phyloP scores from a whole-genome alignment of 2,113 vertebrate species.

The Scortum barcoo region DNA sequence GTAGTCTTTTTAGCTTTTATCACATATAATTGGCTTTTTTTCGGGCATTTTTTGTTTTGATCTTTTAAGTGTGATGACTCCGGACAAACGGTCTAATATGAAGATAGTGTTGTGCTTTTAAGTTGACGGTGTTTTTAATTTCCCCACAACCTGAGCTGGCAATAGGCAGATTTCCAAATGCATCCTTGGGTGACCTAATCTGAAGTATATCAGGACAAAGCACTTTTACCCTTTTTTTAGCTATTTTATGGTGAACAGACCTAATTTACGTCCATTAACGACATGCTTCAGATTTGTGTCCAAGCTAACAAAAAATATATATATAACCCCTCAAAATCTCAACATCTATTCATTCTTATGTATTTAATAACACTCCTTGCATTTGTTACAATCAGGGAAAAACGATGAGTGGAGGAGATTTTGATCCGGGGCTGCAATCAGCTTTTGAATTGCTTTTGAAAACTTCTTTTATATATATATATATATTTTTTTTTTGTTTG shows the following conservation, averaged over 20 bases:
- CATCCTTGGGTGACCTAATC: constrained; percentile 71
- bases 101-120: constrained; percentile 77
- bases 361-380: constrained; percentile 81
- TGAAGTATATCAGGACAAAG: constrained; percentile 80
- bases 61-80: constrained; percentile 75
- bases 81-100: constrained; percentile 80
- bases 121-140: constrained; percentile 77
- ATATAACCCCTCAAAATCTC: constrained; percentile 63
- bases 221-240: constrained; percentile 80
- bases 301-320: constrained; percentile 43
- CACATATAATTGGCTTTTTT: constrained; percentile 40
- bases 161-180: constrained; percentile 75
- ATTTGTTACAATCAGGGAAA: constrained; percentile 83
- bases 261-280: constrained; percentile 57
- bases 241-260: constrained; percentile 44
- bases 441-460: constrained; percentile 66
- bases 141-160: constrained; percentile 76
- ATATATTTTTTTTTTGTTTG: constrained; percentile 34
- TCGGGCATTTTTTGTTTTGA: constrained; percentile 40
- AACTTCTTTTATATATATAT: too few relatives aligned
- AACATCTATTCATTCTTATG: constrained; percentile 61
- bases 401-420: constrained; percentile 73
- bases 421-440: constrained; percentile 73
- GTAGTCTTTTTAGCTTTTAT: constrained; percentile 53
- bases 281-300: constrained; percentile 75